Evolutionary conservation across 92 coral and sea anemone species (phyloP), one percentile per base, ranked within the genome.

Genomic region (Zoanthus gigantus): DNA sequence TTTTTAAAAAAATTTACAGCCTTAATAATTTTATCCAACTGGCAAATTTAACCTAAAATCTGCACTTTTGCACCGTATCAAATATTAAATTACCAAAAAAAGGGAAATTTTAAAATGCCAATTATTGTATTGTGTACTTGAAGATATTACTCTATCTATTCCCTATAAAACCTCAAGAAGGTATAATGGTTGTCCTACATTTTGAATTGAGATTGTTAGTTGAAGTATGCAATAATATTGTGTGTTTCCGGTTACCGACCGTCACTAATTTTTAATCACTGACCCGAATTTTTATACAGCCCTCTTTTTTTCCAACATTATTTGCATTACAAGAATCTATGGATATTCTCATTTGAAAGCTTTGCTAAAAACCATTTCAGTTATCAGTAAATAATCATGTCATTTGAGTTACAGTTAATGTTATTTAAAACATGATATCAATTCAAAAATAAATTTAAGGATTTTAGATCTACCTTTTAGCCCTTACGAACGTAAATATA

Each of bases 181-280:
- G 42, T 29, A 46, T 28, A 74, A 18, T 74, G 79, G 79, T 74
- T 74, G 60, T 17, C 79, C 79, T 60, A 74, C 58, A 75, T 75
- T 75, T 75, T 48, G 79, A 75, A 75, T 75, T 47, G 44, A 75
- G 79, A 28, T 50, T 75, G 79, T 28, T 18, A 75, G 79, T 75
- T 47, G 18, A 34, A 34, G 53, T 72, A 72, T 9, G 52, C 48
- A 72, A 72, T 42, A 72, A 42, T 69, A 69, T 69, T 69, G 74
- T 69, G 74, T 72, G 76, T 72, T 72, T 72, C 76, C 76, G 76
- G 28, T 72, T 72, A 72, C 76, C 52, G 53, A 72, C 53, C 76
- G 53, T 72, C 52, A 16, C 76, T 72, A 72, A 72, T 72, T 72
- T 72, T 72, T 72, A 46, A 46, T 16, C 76, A 37, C 76, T 46